phyloP scores from a whole-genome alignment of 1,140 invertebrate species.

The Cardiocondyla obscurior region DNA sequence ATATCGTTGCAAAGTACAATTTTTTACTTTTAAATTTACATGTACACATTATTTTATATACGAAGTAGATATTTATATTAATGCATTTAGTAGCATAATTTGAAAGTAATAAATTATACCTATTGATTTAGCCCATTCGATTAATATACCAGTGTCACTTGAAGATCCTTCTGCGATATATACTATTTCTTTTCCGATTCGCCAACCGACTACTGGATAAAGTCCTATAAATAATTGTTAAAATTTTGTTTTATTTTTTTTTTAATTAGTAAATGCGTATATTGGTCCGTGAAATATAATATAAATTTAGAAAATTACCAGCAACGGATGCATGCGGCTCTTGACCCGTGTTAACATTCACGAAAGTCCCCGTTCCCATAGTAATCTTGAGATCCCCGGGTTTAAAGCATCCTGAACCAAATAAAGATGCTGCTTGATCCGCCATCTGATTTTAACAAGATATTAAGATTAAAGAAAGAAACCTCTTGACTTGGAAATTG shows the following conservation, averaged over 20 bases:
- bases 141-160: conserved; percentile 93
- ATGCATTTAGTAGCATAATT: not conserved
- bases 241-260: not conserved
- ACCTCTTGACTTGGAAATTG: not conserved
- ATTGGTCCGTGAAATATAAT: not conserved
- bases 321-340: conserved; percentile 90
- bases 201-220: conserved; percentile 97
- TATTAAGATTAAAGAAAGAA: conserved; percentile 3
- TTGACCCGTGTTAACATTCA: conserved; percentile 93
- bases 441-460: conserved; percentile 85
- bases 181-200: conserved; percentile 87
- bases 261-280: not conserved
- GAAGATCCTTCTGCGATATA: conserved; percentile 94
- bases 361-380: conserved; percentile 97
- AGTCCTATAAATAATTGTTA: conserved; percentile 84
- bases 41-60: not conserved
- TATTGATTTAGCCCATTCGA: conserved; percentile 93
- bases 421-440: conserved; percentile 94
- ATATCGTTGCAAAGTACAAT: too few relatives aligned
- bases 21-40: not conserved
- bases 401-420: conserved; percentile 94
- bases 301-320: conserved; percentile 80
- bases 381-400: conserved; percentile 95
- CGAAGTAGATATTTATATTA: not conserved
- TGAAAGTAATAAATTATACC: conserved; percentile 85